Percentiles rank a stretch among this genome's conserved stretches.
Conservation (phyloP, 2,888 invertebrate species). For the Villa cingulata region DNA sequence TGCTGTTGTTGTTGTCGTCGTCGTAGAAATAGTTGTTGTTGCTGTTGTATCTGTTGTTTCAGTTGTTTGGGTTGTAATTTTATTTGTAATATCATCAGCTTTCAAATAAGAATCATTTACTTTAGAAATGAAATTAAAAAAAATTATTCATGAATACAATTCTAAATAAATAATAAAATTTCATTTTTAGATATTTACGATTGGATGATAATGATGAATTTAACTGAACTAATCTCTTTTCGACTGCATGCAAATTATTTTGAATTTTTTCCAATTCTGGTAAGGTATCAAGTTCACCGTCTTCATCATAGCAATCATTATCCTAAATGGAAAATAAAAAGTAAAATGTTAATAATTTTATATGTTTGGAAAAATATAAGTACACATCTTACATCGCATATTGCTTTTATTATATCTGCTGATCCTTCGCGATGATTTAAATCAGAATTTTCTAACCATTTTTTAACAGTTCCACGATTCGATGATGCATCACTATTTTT, state of each 20-base stretch:
- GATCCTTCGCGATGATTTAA: constrained; percentile 30
- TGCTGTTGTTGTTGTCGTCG: too few species aligned
- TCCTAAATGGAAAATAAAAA: neutral
- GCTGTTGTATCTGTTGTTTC: too few species aligned
- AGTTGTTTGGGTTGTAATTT: too few species aligned
- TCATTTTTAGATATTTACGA: too few species aligned
- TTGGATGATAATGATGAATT: neutral
- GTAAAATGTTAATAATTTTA: neutral
- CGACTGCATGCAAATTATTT: constrained; percentile 1
- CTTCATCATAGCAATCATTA: neutral
- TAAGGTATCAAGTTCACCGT: neutral
- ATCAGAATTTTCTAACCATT: constrained; percentile 33
- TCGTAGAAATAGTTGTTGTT: too few species aligned
- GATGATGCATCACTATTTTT: constrained; percentile 1
- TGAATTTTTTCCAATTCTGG: constrained; percentile 1
- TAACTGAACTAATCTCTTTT: constrained; percentile 1
- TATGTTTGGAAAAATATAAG: neutral
- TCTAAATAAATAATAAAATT: too few species aligned
- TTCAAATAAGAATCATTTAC: neutral
- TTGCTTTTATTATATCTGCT: constrained; percentile 31
- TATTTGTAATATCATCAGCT: constrained; percentile 9
- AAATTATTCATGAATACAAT: too few species aligned
- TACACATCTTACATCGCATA: constrained; percentile 21
- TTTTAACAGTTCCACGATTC: constrained; percentile 21
- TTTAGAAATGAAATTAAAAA: neutral